Base-by-base conservation (phyloP, 2,888 invertebrate genomes). In the Phortica magna region DNA sequence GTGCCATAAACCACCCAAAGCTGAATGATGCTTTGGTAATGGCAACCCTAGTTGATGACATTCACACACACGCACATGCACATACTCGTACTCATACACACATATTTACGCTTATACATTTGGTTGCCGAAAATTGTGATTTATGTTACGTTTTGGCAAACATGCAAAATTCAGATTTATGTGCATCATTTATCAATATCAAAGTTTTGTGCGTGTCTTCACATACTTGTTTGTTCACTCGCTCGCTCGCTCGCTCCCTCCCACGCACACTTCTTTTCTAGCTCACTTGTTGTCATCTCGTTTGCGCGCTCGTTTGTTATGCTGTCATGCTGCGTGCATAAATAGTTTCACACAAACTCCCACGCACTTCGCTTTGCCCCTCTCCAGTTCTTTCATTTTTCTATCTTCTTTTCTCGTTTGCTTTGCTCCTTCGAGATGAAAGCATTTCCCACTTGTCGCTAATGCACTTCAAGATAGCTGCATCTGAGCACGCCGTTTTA, bases 151-250 rank as follows among this genome's bases (percentile, higher is more conserved):
- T 71, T 71, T 71, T 71, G 70, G 70, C 70, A 71, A 71, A 71
- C 70, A 71, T 71, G 70, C 70, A 71, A 71, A 71, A 71, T 71
- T 71, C 70, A 71, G 70, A 71, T 71, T 71, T 71, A 71, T 71
- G 70, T 71, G 70, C 70, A 71, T 71, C 70, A 71, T 71, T 71
- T 71, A 71, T 71, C 70, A 71, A 71, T 71, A 71, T 71, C 70
- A 71, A 71, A 71, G 55, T 71, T 71, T 19, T 55, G 53, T 48
- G 53, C 31, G 22, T 71, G 31, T 71, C 70, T 71, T 55, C 53
- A 17, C 53, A 53, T 43, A 48, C 48, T 31, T 31, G 31, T 31
- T 31, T 31, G 55, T 55, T 31, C 31, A 4, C 31, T 55, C 55
- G 17, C 55, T 17, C 39, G 65, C 14, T 12, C 39, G 41, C 41